Percentiles rank a stretch among this genome's conserved stretches.
phyloP scores from a whole-genome alignment of 64 coral and sea anemone genomes.

The Stichodactyla helianthus region DNA sequence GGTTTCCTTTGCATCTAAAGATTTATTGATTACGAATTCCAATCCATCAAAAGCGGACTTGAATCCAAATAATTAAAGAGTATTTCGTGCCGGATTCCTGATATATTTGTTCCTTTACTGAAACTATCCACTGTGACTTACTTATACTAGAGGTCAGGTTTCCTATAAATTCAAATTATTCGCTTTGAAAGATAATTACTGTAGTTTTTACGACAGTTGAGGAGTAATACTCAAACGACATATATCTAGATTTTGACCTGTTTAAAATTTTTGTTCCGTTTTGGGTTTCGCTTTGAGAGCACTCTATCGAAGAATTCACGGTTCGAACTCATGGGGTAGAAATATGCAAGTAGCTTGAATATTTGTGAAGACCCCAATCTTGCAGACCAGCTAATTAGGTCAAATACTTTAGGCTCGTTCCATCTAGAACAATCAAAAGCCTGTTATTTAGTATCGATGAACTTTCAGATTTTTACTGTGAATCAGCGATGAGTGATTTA shows the following conservation, averaged over 20 bases:
- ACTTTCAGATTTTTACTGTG: not conserved
- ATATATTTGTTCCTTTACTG: not conserved
- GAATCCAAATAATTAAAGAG: not conserved
- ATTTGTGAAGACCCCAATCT: constrained; percentile 13
- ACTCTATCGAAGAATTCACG: not conserved
- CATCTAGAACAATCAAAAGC: constrained; percentile 11
- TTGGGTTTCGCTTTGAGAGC: not conserved
- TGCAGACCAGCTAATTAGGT: not conserved
- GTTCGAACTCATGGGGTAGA: not conserved
- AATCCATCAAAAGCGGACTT: not conserved
- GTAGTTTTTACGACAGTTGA: not conserved
- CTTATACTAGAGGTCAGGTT: not conserved
- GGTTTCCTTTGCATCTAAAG: not conserved
- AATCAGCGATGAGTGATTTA: constrained; percentile 2
- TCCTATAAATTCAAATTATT: not conserved
- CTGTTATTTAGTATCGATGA: not conserved
- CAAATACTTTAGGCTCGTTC: constrained; percentile 12
- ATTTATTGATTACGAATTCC: constrained; percentile 3
- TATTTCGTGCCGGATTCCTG: not conserved
- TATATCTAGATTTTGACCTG: not conserved
- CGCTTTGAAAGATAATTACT: not conserved
- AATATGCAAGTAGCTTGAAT: constrained; percentile 16
- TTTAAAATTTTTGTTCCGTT: not conserved
- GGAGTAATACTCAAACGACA: not conserved
- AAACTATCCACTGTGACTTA: constrained; percentile 5